Evolutionary conservation across 92 coral and sea anemone species (phyloP).

Genomic region (Phenganax stokvisi): DNA sequence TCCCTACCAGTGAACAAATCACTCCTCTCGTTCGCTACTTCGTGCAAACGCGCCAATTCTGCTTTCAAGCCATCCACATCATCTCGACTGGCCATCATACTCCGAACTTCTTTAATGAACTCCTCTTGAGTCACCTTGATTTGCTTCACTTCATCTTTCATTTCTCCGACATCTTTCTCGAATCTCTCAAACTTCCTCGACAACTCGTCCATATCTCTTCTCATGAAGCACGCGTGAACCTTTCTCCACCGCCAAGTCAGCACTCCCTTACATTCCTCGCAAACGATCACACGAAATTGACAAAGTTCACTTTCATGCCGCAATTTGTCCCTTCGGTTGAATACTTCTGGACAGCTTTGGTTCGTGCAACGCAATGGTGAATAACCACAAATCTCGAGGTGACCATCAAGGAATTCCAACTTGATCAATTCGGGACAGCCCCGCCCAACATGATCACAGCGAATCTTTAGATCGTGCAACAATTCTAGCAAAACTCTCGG

Average conservation of each 20-base stretch:
- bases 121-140: not conserved
- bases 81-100: conserved; percentile 1
- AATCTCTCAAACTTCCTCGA: no score
- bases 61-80: not conserved
- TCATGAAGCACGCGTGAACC: not conserved
- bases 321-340: conserved; percentile 5
- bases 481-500: conserved; percentile 81
- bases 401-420: conserved; percentile 63
- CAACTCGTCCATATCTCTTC: conserved; percentile 1
- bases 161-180: not conserved
- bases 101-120: not conserved
- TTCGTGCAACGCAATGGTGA: conserved; percentile 51
- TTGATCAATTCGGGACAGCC: conserved; percentile 67
- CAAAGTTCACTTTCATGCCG: conserved; percentile 17
- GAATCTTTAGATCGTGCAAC: conserved; percentile 61
- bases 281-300: conserved; percentile 8
- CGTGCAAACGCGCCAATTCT: no score
- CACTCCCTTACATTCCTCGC: not conserved
- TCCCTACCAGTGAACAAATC: not conserved
- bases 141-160: not conserved
- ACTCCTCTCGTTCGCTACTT: not conserved
- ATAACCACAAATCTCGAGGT: conserved; percentile 77
- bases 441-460: conserved; percentile 68
- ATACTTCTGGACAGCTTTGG: not conserved
- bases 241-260: not conserved